These are phyloP conservation scores for Nysson spinosus DNA, from an alignment of 2,888 invertebrate species.

Conservation along the genomic window DNA sequence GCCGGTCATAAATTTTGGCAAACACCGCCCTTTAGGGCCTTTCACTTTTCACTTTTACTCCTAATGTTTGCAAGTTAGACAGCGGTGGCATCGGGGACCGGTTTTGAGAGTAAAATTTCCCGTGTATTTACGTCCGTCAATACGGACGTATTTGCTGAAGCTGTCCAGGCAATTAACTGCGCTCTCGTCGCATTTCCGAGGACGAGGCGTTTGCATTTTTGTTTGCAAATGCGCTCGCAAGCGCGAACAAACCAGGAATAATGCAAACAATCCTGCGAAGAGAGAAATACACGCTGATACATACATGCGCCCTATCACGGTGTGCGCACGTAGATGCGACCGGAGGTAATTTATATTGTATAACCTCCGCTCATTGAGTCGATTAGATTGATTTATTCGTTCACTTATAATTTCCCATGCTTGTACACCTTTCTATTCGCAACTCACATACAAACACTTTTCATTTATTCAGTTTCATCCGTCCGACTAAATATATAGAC, in stretches of 20 bases:
- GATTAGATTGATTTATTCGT: constrained; percentile 45
- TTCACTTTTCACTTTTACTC: constrained; percentile 58
- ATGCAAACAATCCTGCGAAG: constrained; percentile 58
- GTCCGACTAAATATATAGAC: no score
- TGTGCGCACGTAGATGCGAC: constrained; percentile 19
- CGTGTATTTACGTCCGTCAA: constrained; percentile 60
- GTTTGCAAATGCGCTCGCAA: constrained; percentile 57
- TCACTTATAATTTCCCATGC: constrained; percentile 43
- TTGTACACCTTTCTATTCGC: constrained; percentile 11
- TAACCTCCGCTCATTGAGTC: constrained; percentile 14
- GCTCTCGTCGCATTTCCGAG: constrained; percentile 41
- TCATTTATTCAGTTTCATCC: no score
- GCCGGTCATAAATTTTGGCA: constrained; percentile 40
- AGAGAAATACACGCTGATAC: constrained; percentile 27
- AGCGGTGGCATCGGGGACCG: constrained; percentile 30
- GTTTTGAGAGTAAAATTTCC: constrained; percentile 59
- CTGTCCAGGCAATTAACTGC: constrained; percentile 66
- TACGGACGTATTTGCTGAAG: constrained; percentile 63
- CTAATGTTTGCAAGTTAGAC: constrained; percentile 48
- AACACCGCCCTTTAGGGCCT: constrained; percentile 39
- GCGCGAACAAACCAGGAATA: constrained; percentile 62
- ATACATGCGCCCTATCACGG: constrained; percentile 18
- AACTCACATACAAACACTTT: no score
- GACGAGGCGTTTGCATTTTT: constrained; percentile 61
- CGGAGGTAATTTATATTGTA: constrained; percentile 50